These are phyloP conservation scores for Hipposideros larvatus DNA, from an alignment of 2,797 vertebrate genomes.

Conservation along the genomic window DNA sequence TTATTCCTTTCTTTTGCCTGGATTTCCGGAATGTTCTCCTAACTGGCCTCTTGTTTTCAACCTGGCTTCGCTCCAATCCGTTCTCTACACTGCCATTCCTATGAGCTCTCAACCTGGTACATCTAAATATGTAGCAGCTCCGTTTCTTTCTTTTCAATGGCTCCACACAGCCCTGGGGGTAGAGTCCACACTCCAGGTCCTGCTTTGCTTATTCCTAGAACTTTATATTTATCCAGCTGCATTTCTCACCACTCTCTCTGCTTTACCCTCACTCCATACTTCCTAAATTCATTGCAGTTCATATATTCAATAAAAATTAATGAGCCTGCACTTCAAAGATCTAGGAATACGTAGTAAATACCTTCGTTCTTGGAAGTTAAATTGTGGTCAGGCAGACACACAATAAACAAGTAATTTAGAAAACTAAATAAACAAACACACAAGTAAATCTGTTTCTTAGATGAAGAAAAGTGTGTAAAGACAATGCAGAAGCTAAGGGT, in stretches of 20 bases:
- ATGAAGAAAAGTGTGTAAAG: background rate
- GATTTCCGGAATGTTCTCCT: background rate
- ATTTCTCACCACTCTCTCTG: background rate
- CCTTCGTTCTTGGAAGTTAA: constrained; percentile 13
- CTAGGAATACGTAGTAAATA: background rate
- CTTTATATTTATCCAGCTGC: background rate
- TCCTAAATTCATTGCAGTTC: background rate
- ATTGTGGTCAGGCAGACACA: background rate
- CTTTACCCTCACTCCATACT: background rate
- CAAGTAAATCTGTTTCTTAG: background rate
- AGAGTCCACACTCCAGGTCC: background rate
- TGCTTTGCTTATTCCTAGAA: background rate
- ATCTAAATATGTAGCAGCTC: background rate
- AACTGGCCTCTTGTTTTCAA: background rate
- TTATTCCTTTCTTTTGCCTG: background rate
- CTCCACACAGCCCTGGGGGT: background rate
- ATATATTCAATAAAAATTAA: background rate
- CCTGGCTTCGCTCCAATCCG: background rate
- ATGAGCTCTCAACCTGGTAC: background rate
- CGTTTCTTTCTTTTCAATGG: background rate
- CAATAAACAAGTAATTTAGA: background rate
- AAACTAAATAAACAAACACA: background rate
- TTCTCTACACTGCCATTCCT: background rate
- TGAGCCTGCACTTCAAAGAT: background rate
- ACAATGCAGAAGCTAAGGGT: background rate